These are phyloP conservation scores for Hylyphantes graminicola DNA, from an alignment of 1,140 invertebrate species.

Conservation along the genomic window DNA sequence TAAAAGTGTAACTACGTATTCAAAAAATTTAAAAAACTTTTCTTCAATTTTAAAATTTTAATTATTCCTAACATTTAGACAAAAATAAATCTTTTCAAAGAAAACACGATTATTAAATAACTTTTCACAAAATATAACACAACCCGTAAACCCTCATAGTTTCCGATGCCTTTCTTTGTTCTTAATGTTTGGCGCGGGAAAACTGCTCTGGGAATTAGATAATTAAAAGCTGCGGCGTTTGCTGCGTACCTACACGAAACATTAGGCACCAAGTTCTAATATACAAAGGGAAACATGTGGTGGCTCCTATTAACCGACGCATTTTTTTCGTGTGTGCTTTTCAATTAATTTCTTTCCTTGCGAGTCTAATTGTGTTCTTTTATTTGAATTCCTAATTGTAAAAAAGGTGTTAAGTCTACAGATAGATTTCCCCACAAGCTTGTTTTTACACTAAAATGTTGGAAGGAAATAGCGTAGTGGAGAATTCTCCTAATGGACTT, in stretches of 20 bases:
- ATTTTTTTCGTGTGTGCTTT: constrained; percentile 21
- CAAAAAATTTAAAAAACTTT: too few relatives aligned
- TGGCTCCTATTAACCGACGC: constrained; percentile 29
- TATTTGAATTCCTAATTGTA: neutral
- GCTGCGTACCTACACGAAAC: constrained; percentile 49
- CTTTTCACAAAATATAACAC: neutral
- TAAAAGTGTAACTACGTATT: too few relatives aligned
- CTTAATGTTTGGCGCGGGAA: constrained; percentile 58
- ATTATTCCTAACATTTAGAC: too few relatives aligned
- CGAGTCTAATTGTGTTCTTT: constrained; percentile 38
- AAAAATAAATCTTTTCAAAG: too few relatives aligned
- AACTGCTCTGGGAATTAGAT: constrained; percentile 55
- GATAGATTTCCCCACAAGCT: too few relatives aligned
- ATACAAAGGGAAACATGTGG: constrained; percentile 49
- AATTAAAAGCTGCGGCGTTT: constrained; percentile 48
- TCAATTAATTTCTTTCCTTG: constrained; percentile 47
- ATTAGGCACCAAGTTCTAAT: constrained; percentile 45
- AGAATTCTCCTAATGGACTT: too few relatives aligned
- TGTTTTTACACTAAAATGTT: too few relatives aligned
- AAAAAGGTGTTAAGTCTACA: too few relatives aligned
- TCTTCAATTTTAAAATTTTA: too few relatives aligned
- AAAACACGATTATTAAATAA: too few relatives aligned
- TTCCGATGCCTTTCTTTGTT: constrained; percentile 50
- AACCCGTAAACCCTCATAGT: neutral
- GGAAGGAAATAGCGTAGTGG: too few relatives aligned